Conservation (phyloP, 2,113 vertebrate genomes). For the Oreochromis spilurus region DNA sequence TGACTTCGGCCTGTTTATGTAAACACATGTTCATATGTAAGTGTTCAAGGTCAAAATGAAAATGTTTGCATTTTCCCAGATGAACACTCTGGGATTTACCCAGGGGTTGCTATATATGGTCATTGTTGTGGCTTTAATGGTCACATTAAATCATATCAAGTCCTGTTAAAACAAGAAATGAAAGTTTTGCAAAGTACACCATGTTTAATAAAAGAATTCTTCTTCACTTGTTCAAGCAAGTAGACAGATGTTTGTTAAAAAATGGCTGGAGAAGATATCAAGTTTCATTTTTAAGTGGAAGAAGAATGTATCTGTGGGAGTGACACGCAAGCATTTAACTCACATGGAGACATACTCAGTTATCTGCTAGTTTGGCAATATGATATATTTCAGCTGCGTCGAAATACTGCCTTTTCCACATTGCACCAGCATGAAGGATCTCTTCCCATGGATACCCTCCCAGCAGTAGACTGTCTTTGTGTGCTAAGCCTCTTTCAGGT, state of each 20-base stretch:
- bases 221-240: background rate
- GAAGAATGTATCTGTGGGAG: background rate
- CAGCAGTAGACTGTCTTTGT: constrained; percentile 22
- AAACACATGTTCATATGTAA: background rate
- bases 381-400: constrained; percentile 2
- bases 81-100: background rate
- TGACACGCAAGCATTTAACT: background rate
- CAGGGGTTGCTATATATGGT: background rate
- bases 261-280: background rate
- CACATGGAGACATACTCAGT: background rate
- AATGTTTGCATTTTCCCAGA: background rate
- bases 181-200: background rate
- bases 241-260: background rate
- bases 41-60: background rate
- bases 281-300: background rate
- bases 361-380: background rate
- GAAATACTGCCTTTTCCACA: constrained; percentile 8
- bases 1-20: background rate
- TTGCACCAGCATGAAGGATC: constrained; percentile 11
- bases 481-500: constrained; percentile 35
- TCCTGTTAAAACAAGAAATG: background rate
- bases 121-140: background rate
- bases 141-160: background rate
- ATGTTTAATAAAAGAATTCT: background rate
- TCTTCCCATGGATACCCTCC: constrained; percentile 5